These are phyloP conservation scores for Enchytraeus crypticus DNA, from an alignment of 2,888 invertebrate species.

Conservation along the genomic window DNA sequence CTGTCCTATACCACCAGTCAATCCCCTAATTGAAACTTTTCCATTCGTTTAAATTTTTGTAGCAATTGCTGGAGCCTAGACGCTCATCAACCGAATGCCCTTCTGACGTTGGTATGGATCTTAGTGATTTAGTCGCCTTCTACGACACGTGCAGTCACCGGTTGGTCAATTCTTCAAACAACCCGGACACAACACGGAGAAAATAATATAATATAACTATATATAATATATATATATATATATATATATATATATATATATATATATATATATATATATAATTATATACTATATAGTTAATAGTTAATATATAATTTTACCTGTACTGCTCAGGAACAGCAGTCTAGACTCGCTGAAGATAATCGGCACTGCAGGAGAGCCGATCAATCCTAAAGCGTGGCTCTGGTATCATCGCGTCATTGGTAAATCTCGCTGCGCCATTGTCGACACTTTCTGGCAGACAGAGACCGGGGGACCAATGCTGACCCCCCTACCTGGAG, in stretches of 20 bases:
- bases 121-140: no score
- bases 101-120: no score
- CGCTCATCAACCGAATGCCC: no score
- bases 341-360: constrained; percentile 61
- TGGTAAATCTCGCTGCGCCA: constrained; percentile 57
- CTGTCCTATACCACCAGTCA: no score
- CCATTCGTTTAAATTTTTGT: no score
- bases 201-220: no score
- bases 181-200: no score
- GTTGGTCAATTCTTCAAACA: no score
- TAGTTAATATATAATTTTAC: no score
- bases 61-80: no score
- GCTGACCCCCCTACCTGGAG: constrained; percentile 87
- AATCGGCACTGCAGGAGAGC: constrained; percentile 94
- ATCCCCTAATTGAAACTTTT: no score
- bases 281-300: background rate
- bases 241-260: background rate
- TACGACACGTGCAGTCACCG: no score
- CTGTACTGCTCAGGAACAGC: constrained; percentile 57
- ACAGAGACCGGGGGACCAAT: constrained; percentile 73
- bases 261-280: background rate
- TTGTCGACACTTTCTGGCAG: constrained; percentile 99
- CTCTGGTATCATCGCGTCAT: constrained; percentile 72
- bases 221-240: background rate
- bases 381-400: constrained; percentile 98